Conservation (phyloP, 1,140 invertebrate genomes). For the Leptonema lineaticorne region DNA sequence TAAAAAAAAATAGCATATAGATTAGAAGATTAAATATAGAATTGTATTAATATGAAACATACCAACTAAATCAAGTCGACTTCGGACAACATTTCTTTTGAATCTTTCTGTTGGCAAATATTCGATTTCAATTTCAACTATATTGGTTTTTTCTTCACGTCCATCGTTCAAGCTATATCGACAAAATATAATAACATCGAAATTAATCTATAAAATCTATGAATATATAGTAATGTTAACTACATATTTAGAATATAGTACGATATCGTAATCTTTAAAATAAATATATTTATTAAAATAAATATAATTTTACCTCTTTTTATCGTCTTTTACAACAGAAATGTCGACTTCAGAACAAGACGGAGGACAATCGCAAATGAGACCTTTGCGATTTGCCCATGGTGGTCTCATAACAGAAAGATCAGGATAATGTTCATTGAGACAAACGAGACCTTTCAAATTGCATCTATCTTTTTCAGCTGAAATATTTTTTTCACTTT, state of each 20-base stretch:
- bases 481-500: slow-evolving; percentile 34
- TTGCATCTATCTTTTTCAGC: slow-evolving; percentile 53
- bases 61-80: slow-evolving; percentile 64
- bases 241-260: background rate
- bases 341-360: slow-evolving; percentile 64
- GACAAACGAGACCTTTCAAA: slow-evolving; percentile 58
- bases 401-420: slow-evolving; percentile 58
- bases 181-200: background rate
- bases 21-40: too few species aligned
- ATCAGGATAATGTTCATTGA: slow-evolving; percentile 60
- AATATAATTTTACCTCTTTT: slow-evolving; percentile 44
- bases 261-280: too few species aligned
- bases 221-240: background rate
- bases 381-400: slow-evolving; percentile 51
- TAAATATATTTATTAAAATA: background rate
- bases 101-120: slow-evolving; percentile 62
- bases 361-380: slow-evolving; percentile 60
- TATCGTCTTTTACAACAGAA: slow-evolving; percentile 56
- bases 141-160: slow-evolving; percentile 44
- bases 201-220: too few species aligned
- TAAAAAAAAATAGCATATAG: too few species aligned
- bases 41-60: slow-evolving; percentile 41
- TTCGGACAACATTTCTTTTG: slow-evolving; percentile 62
- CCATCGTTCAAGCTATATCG: too few species aligned
- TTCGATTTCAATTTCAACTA: slow-evolving; percentile 57